phyloP scores from a whole-genome alignment of 2,113 vertebrate species.

The Synchiropus splendidus region DNA sequence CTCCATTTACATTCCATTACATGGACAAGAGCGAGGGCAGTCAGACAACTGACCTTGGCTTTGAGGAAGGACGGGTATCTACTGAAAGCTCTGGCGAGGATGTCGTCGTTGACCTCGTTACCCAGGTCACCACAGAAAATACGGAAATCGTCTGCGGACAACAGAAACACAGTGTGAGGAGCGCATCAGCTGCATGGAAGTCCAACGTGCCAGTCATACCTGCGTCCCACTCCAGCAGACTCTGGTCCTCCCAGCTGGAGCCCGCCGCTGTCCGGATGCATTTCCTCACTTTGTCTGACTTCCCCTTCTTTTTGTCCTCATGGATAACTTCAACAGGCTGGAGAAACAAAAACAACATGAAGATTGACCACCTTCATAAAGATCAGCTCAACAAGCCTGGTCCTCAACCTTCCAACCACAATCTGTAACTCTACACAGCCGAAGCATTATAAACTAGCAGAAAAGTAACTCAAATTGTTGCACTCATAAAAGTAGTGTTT shows the following conservation, averaged over 20 bases:
- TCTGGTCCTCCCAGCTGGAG: conserved; percentile 81
- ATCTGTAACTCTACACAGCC: too few relatives aligned
- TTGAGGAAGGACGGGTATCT: conserved; percentile 88
- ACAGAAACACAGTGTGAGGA: neutral
- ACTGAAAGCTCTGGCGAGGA: conserved; percentile 82
- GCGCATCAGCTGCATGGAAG: neutral
- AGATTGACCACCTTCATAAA: too few relatives aligned
- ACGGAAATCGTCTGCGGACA: conserved; percentile 78
- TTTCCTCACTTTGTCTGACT: conserved; percentile 77
- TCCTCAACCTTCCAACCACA: too few relatives aligned
- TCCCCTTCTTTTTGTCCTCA: conserved; percentile 80
- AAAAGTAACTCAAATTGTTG: too few relatives aligned
- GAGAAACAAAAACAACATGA: neutral
- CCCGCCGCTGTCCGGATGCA: conserved; percentile 85
- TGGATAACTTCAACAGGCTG: conserved; percentile 67
- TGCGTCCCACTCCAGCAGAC: conserved; percentile 81
- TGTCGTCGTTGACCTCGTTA: conserved; percentile 90
- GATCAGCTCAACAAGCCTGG: too few relatives aligned
- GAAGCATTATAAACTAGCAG: too few relatives aligned
- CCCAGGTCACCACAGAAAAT: conserved; percentile 91
- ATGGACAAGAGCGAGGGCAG: too few relatives aligned
- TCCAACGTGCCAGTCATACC: conserved; percentile 50
- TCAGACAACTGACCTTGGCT: conserved; percentile 64
- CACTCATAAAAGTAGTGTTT: too few relatives aligned
- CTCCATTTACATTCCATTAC: too few relatives aligned